phyloP scores from a whole-genome alignment of 2,113 vertebrate genomes.

The Etheostoma cragini region DNA sequence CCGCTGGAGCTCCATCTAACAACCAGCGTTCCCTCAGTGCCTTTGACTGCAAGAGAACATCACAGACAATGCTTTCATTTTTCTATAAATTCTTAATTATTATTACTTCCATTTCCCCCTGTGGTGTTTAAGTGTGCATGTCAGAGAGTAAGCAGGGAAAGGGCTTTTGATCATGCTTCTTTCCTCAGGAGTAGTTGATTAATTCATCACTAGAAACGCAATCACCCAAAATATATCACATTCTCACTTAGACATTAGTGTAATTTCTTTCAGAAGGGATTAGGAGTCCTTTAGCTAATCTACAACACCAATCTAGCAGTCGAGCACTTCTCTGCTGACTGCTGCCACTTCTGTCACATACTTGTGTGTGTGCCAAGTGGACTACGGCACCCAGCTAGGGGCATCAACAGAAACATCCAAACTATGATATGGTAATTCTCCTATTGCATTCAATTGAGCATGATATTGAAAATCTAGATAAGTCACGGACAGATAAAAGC shows the following conservation, averaged over 20 bases:
- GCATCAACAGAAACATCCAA: slow-evolving; percentile 19
- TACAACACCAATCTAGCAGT: slow-evolving; percentile 18
- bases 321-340: slow-evolving; percentile 25
- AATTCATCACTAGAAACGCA: slow-evolving; percentile 25
- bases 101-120: background rate
- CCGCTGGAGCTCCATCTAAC: slow-evolving; percentile 92
- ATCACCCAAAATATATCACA: background rate
- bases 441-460: slow-evolving; percentile 32
- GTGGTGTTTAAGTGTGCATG: background rate
- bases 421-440: slow-evolving; percentile 28
- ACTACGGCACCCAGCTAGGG: slow-evolving; percentile 52
- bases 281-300: slow-evolving; percentile 46
- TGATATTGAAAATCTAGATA: slow-evolving; percentile 9
- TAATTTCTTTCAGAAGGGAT: slow-evolving; percentile 33
- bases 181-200: slow-evolving; percentile 35
- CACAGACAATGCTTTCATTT: background rate
- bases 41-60: slow-evolving; percentile 87
- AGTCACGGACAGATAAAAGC: slow-evolving; percentile 18
- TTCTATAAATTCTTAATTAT: background rate
- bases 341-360: slow-evolving; percentile 59
- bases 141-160: background rate
- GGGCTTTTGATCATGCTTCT: background rate
- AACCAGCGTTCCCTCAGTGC: slow-evolving; percentile 95
- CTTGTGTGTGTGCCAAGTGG: slow-evolving; percentile 42
- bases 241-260: background rate